Evolutionary conservation across 1,140 invertebrate genomes (phyloP), one percentile per base, ranked within the genome.

Genomic region (Lanistes nyassanus): DNA sequence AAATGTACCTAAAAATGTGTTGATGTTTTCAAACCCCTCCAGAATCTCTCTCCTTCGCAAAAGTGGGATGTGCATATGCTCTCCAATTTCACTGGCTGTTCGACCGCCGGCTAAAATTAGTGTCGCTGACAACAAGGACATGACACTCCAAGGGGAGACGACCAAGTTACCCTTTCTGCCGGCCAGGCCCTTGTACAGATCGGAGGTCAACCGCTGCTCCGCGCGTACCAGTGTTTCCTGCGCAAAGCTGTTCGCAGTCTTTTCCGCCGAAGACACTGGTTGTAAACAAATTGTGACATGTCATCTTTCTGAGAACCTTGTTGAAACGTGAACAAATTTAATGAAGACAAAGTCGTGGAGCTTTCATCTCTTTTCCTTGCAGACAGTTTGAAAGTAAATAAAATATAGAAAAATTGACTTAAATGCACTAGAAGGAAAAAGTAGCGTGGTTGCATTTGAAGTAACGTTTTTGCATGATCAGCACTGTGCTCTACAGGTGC

Each of bases 141-240:
- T 72, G 34, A 72, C 70, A 21, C 70, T 72, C 70, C 70, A 72
- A 4, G 70, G 70, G 56, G 70, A 72, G 70, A 72, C 16, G 23
- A 72, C 34, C 56, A 72, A 26, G 70, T 72, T 72, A 34, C 70
- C 70, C 0, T 67, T n/a, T 23, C 60, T 58, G 36, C 56, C 36
- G 23, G 70, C 31, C 6, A 72, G n/a, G 0, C 26, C 37, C 42
- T 29, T 58, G 55, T 72, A 72, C 2, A 72, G 37, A 3, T 37
- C 56, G 9, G 70, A 39, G 31, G 55, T 72, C 36, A 72, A 55
- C 6, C 42, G 19, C 4, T 72, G 70, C 21, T 72, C 55, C n/a
- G 70, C 70, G 36, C 70, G 70, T 9, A 72, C 36, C 26, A 72
- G 34, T 34, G n/a, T 60, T 29, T 72, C 70, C 37, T 72, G 53